Percentiles rank a stretch among this genome's conserved stretches.
Evolutionary conservation across 1,140 invertebrate species (phyloP).

Genomic region (Drosophila rufa): DNA sequence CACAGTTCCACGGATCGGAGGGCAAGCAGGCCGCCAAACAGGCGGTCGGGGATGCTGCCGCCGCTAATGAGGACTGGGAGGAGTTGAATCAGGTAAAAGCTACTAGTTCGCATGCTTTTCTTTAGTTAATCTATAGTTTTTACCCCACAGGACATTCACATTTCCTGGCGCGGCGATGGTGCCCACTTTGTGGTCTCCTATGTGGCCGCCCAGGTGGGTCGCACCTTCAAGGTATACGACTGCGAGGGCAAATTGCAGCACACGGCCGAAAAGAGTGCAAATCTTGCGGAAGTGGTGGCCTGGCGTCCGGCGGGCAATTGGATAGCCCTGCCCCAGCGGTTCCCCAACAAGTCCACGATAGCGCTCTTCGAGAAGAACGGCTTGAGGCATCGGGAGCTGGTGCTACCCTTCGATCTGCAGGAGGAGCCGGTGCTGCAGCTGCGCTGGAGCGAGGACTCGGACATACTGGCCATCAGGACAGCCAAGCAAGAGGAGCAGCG

Average conservation of each 20-base stretch:
- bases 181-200: constrained; percentile 92
- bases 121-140: too few relatives aligned
- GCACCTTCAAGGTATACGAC: constrained; percentile 90
- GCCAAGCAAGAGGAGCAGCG: constrained; percentile 77
- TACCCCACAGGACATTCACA: constrained; percentile 84
- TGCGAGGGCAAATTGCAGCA: constrained; percentile 90
- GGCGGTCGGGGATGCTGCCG: constrained; percentile 56
- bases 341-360: constrained; percentile 90
- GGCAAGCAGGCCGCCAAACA: constrained; percentile 92
- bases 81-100: constrained; percentile 57
- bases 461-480: constrained; percentile 89
- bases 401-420: constrained; percentile 87
- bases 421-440: constrained; percentile 88
- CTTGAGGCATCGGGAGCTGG: constrained; percentile 93
- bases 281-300: constrained; percentile 89
- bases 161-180: constrained; percentile 95
- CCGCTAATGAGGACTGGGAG: constrained; percentile 54
- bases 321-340: constrained; percentile 90
- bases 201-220: constrained; percentile 85
- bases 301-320: constrained; percentile 94
- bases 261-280: constrained; percentile 90
- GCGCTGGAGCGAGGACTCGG: constrained; percentile 92
- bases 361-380: constrained; percentile 97
- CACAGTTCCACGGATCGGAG: constrained; percentile 96
- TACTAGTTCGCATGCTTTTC: neutral